Conservation (phyloP, 23 tunicate genomes). For the Halocynthia aurantium region DNA sequence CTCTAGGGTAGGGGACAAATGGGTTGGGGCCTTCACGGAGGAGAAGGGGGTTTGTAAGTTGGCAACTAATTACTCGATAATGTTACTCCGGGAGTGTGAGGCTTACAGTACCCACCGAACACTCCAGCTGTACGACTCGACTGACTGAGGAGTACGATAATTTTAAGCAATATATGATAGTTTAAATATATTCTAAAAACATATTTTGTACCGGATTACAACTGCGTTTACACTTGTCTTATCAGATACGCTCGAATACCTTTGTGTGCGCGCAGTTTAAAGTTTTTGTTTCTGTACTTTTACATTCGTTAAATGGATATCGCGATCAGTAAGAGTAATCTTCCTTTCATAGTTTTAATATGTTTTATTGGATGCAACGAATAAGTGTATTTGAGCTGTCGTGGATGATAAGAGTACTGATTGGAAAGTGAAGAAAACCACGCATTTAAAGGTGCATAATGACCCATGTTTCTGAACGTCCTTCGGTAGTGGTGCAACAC, state of each 20-base stretch:
- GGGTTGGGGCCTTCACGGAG: too few relatives aligned
- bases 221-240: not conserved
- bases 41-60: too few relatives aligned
- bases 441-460: not conserved
- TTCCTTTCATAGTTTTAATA: not conserved
- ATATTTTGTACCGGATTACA: not conserved
- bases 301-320: not conserved
- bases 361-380: not conserved
- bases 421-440: too few relatives aligned
- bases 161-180: not conserved
- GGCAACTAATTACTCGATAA: too few relatives aligned
- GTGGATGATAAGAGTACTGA: too few relatives aligned
- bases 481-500: conserved; percentile 31
- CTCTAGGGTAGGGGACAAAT: too few relatives aligned
- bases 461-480: conserved; percentile 4
- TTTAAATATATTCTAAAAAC: not conserved
- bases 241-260: not conserved
- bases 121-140: too few relatives aligned
- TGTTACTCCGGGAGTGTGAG: too few relatives aligned
- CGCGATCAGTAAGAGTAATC: not conserved
- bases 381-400: too few relatives aligned
- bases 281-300: not conserved
- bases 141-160: not conserved
- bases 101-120: too few relatives aligned
- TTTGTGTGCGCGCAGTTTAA: not conserved